A percentile compares a stretch with the other conserved stretches of the same genome.
These are phyloP conservation scores for Gisinianus flammeolus DNA, from an alignment of 2,888 invertebrate genomes.

Conservation along the genomic window DNA sequence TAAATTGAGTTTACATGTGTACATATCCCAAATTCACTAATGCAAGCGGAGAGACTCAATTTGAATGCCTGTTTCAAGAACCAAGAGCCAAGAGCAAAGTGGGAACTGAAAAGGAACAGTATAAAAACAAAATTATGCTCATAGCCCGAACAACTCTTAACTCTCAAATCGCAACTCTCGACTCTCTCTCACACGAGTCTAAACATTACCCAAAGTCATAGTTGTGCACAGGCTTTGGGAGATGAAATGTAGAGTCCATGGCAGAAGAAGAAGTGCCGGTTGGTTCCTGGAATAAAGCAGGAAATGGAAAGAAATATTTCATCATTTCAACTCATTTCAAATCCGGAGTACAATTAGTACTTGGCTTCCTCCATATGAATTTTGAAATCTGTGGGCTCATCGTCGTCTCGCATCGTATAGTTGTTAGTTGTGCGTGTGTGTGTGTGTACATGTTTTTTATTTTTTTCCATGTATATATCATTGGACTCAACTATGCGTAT, in stretches of 20 bases:
- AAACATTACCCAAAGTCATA: neutral
- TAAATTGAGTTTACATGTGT: neutral
- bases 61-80: no score
- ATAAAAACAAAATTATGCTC: no score
- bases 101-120: neutral
- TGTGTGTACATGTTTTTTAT: neutral
- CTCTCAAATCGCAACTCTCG: no score
- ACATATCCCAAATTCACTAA: no score
- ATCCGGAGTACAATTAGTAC: constrained; percentile 36
- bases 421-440: no score
- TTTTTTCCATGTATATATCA: neutral
- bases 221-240: neutral
- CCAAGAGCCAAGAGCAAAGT: neutral
- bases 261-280: neutral
- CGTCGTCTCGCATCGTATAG: neutral
- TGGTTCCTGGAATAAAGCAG: constrained; percentile 45
- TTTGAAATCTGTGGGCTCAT: neutral
- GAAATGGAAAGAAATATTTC: constrained; percentile 57
- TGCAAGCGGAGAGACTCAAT: no score
- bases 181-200: neutral
- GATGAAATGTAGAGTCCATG: no score
- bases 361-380: constrained; percentile 27
- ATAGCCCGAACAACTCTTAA: no score
- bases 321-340: constrained; percentile 36
- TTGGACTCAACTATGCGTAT: no score